Evolutionary conservation across 92 coral and sea anemone genomes (phyloP).

Genomic region (Meandrina meandrites): DNA sequence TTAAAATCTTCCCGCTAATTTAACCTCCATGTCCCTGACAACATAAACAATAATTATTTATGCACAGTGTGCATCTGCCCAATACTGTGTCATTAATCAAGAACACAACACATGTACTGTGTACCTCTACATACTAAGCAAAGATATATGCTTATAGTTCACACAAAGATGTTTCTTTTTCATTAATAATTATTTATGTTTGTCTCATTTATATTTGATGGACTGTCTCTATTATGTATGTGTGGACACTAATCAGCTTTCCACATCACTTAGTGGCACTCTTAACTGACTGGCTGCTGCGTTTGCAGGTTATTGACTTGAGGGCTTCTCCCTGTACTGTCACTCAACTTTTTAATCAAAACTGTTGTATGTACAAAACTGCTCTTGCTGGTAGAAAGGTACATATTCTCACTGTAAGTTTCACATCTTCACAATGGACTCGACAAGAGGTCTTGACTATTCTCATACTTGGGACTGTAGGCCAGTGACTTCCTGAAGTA

Average conservation of each 20-base stretch:
- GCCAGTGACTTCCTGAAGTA: constrained; percentile 91
- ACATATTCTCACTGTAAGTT: neutral
- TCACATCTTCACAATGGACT: constrained; percentile 65
- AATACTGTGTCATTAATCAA: neutral
- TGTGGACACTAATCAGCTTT: neutral
- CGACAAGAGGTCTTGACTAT: constrained; percentile 74
- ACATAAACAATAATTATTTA: neutral
- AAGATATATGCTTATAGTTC: neutral
- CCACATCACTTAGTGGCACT: neutral
- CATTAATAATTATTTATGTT: neutral
- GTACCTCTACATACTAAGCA: neutral
- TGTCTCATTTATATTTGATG: neutral
- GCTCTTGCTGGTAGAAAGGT: neutral
- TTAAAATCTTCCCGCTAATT: neutral
- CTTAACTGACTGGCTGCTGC: neutral
- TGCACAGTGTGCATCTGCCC: neutral
- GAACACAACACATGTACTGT: neutral
- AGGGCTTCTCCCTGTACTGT: neutral
- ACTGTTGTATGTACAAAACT: neutral
- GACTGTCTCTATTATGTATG: neutral
- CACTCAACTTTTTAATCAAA: neutral
- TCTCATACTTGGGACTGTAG: constrained; percentile 85
- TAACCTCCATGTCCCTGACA: neutral
- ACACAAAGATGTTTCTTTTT: neutral
- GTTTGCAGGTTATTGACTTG: neutral